Evolutionary conservation across 2,888 invertebrate species (phyloP).

Genomic region (Hypomecis punctinalis): DNA sequence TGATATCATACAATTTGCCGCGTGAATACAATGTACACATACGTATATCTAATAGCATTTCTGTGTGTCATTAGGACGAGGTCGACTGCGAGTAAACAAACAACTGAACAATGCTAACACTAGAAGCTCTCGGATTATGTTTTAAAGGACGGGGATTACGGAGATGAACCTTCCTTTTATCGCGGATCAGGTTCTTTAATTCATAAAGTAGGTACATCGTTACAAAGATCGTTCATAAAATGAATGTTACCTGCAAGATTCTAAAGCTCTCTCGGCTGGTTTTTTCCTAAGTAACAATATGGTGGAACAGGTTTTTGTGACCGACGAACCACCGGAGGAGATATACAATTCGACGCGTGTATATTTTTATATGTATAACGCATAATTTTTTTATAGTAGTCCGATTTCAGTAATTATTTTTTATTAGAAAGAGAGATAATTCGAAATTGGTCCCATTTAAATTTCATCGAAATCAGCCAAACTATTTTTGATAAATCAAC

Average conservation of each 20-base stretch:
- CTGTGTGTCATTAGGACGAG: constrained; percentile 43
- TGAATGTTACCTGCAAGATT: background rate
- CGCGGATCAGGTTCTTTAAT: constrained; percentile 1
- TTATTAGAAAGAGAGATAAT: too few species aligned
- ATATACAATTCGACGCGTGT: too few species aligned
- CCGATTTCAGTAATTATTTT: too few species aligned
- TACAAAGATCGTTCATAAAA: background rate
- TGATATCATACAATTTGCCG: background rate
- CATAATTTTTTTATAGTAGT: too few species aligned
- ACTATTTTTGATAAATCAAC: too few species aligned
- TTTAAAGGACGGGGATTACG: constrained; percentile 10
- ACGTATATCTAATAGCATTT: constrained; percentile 30
- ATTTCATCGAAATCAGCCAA: too few species aligned
- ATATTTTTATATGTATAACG: too few species aligned
- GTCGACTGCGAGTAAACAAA: constrained; percentile 30
- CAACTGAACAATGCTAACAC: constrained; percentile 18
- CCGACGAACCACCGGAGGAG: too few species aligned
- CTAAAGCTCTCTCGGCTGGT: too few species aligned
- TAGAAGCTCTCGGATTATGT: constrained; percentile 23
- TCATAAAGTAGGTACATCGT: background rate
- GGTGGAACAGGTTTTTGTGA: too few species aligned
- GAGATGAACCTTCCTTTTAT: background rate
- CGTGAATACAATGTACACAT: background rate
- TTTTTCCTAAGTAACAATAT: too few species aligned
- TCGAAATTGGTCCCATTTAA: too few species aligned